A percentile compares a stretch with the other conserved stretches of the same genome.
Evolutionary conservation across 2,113 vertebrate species (phyloP).

Genomic region (Rhinolophus ferrumequinum): DNA sequence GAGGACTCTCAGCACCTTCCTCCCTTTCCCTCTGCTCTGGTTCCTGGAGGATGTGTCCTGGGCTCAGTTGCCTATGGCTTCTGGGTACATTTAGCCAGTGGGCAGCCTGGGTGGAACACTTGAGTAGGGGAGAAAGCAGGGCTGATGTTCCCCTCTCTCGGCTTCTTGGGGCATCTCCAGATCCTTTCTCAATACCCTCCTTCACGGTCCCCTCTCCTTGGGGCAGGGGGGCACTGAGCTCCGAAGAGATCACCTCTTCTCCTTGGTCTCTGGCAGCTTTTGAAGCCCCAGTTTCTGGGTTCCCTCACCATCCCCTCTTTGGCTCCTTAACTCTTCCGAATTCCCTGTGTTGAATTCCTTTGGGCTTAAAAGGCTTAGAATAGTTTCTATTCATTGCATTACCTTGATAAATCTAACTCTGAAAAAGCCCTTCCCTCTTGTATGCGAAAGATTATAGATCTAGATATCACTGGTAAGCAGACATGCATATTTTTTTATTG

Average conservation of each 20-base stretch:
- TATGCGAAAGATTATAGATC: too few relatives aligned
- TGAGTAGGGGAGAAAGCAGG: neutral
- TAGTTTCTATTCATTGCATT: neutral
- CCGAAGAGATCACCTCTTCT: neutral
- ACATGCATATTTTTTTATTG: neutral
- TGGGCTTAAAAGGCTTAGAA: neutral
- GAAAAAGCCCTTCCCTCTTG: neutral
- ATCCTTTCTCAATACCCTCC: too few relatives aligned
- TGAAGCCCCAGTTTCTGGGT: neutral
- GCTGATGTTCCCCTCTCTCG: neutral
- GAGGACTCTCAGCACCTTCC: fast-evolving
- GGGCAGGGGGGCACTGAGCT: neutral
- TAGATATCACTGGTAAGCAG: neutral
- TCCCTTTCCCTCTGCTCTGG: too few relatives aligned
- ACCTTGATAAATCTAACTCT: neutral
- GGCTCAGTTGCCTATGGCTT: neutral
- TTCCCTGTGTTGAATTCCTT: neutral
- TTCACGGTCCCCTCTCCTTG: neutral
- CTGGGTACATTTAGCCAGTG: neutral
- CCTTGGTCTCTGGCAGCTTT: neutral
- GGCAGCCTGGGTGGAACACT: neutral
- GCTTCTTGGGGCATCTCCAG: neutral
- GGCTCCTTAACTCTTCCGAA: neutral
- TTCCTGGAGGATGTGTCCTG: neutral
- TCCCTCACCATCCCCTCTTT: neutral